Base-by-base conservation (phyloP, 2,888 invertebrate species). In the Microctonus aethiopoides region DNA sequence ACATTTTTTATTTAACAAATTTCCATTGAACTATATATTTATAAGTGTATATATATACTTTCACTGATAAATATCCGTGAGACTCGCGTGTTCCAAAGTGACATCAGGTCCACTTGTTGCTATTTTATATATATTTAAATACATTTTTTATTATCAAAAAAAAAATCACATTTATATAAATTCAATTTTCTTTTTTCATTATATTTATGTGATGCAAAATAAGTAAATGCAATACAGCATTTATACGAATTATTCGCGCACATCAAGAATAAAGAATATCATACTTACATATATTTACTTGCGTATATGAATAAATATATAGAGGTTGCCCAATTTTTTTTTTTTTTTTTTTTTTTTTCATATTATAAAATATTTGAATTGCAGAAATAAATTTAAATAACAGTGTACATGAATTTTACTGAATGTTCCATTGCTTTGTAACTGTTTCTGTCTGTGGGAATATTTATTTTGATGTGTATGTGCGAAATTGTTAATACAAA, bases 231-330 rank as follows among this genome's bases (percentile, higher is more conserved):
- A 3, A 54, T 36, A 11, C 34, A n/a, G 20, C 22, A 41, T 39
- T 61, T 61, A 61, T 41, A 61, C 24, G 39, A 61, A 24, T 61
- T 61, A 39, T 61, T 61, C 61, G 61, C 13, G 39, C 61, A 61
- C 22, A 61, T 61, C 61, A 24, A 41, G 24, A 24, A 24, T 39
- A 24, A 39, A 11, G 24, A n/a, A 61, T n/a, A n/a, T n/a, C n/a
- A n/a, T n/a, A n/a, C n/a, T n/a, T n/a, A n/a, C n/a, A n/a, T n/a
- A n/a, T n/a, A n/a, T n/a, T n/a, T n/a, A n/a, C n/a, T n/a, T n/a
- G n/a, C n/a, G n/a, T n/a, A n/a, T n/a, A n/a, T n/a, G n/a, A n/a
- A n/a, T n/a, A n/a, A n/a, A n/a, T n/a, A n/a, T n/a, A n/a, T n/a
- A n/a, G n/a, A n/a, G n/a, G n/a, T n/a, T n/a, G n/a, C n/a, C n/a